phyloP scores from a whole-genome alignment of 2,113 vertebrate genomes.

The Bucco capensis region DNA sequence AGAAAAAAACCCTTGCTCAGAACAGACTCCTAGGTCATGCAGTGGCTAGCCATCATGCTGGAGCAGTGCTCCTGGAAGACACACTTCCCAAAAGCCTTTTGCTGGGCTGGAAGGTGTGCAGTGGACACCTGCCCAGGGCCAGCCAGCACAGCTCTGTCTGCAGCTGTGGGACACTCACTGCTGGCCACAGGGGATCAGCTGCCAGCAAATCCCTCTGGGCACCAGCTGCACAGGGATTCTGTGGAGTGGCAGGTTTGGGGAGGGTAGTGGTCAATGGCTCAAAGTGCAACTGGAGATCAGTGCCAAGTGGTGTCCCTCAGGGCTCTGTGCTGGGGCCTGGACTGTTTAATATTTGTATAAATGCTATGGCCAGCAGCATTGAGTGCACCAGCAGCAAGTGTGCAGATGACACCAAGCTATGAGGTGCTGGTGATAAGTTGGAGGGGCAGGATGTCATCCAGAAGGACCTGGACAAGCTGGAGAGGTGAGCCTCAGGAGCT shows the following conservation, averaged over 20 bases:
- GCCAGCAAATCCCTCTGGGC: neutral
- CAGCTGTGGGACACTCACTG: fast-evolving
- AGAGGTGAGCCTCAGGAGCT: too few relatives aligned
- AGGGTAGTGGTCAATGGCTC: neutral
- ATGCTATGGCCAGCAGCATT: too few relatives aligned
- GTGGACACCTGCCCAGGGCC: fast-evolving
- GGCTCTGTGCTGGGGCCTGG: too few relatives aligned
- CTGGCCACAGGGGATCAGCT: neutral
- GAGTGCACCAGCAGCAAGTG: too few relatives aligned
- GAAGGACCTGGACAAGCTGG: too few relatives aligned
- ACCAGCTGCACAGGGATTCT: neutral
- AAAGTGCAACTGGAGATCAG: too few relatives aligned
- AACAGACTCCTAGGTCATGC: neutral
- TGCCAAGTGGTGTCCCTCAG: too few relatives aligned
- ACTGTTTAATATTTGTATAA: too few relatives aligned
- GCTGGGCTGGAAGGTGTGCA: fast-evolving
- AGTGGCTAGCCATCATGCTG: neutral
- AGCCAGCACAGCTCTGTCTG: fast-evolving
- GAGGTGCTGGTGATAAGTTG: too few relatives aligned
- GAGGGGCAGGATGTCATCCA: too few relatives aligned
- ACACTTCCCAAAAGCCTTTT: neutral
- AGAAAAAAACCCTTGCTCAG: neutral
- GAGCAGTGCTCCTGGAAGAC: neutral
- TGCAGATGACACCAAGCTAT: too few relatives aligned
- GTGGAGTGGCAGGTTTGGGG: fast-evolving